Percentiles rank a stretch among this genome's conserved stretches.
These are phyloP conservation scores for Lethrus apterus DNA, from an alignment of 1,140 invertebrate genomes.

Conservation along the genomic window DNA sequence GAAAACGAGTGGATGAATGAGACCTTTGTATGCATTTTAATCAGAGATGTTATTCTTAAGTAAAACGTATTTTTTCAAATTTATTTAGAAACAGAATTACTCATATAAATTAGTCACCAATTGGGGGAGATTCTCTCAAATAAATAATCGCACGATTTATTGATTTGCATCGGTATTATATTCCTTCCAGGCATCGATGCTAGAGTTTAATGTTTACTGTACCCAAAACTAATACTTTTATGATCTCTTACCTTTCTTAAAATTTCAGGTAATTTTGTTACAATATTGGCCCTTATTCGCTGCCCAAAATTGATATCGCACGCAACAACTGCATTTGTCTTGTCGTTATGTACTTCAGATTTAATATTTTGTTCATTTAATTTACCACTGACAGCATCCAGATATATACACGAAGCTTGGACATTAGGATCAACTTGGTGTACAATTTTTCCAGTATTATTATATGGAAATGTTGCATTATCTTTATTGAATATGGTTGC, in stretches of 20 bases:
- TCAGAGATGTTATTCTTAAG: conserved; percentile 4
- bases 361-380: conserved; percentile 78
- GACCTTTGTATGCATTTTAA: not conserved
- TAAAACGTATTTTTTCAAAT: conserved; percentile 11
- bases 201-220: conserved; percentile 3
- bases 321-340: conserved; percentile 81
- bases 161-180: not conserved
- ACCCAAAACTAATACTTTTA: not conserved
- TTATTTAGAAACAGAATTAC: not conserved
- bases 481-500: conserved; percentile 83
- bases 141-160: not conserved
- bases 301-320: conserved; percentile 69
- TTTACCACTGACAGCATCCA: conserved; percentile 72
- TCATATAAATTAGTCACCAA: conserved; percentile 4
- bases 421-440: conserved; percentile 71
- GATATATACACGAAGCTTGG: conserved; percentile 77
- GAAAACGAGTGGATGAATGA: conserved; percentile 6
- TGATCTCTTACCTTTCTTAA: conserved; percentile 3
- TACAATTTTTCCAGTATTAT: conserved; percentile 78
- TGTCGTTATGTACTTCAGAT: conserved; percentile 78
- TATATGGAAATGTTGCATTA: conserved; percentile 83
- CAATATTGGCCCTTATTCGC: conserved; percentile 65
- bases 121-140: not conserved
- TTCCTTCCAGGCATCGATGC: too few relatives aligned
- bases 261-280: conserved; percentile 70